Percentiles rank a stretch among this genome's conserved stretches.
Conservation (phyloP, 1,140 invertebrate genomes). For the Drosophila insularis region DNA sequence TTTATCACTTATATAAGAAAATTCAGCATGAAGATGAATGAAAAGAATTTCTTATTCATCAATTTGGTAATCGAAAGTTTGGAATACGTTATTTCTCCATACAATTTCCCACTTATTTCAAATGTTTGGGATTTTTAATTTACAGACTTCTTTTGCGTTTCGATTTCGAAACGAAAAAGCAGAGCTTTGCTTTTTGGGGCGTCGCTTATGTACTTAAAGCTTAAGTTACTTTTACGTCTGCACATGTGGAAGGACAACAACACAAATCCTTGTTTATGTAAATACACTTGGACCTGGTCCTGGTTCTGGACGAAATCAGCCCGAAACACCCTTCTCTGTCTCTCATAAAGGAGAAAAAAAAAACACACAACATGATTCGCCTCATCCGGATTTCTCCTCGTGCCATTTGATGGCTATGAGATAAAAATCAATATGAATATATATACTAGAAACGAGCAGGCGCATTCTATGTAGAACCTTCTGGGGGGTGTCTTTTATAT, state of each 20-base stretch:
- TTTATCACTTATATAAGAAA: no score
- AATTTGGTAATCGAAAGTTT: not conserved
- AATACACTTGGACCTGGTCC: constrained; percentile 32
- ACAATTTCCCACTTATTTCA: not conserved
- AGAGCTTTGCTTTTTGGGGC: constrained; percentile 58
- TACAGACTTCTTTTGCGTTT: constrained; percentile 16
- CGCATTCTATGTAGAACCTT: constrained; percentile 23
- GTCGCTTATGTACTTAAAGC: constrained; percentile 60
- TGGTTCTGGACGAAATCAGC: constrained; percentile 28
- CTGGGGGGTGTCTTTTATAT: constrained; percentile 5
- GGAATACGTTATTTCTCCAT: not conserved
- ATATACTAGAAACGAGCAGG: constrained; percentile 35
- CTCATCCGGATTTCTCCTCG: not conserved
- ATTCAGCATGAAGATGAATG: no score
- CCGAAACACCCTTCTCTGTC: not conserved
- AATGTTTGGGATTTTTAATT: not conserved
- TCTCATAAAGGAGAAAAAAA: not conserved
- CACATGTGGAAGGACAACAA: constrained; percentile 23
- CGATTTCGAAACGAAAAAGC: constrained; percentile 48
- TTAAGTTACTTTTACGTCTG: constrained; percentile 26
- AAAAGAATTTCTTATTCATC: no score
- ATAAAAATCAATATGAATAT: constrained; percentile 74
- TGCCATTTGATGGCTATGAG: constrained; percentile 58
- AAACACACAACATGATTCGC: constrained; percentile 51
- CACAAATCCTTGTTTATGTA: constrained; percentile 34